Evolutionary conservation across 1,140 invertebrate genomes (phyloP).

Genomic region (Aporrectodea caliginosa): DNA sequence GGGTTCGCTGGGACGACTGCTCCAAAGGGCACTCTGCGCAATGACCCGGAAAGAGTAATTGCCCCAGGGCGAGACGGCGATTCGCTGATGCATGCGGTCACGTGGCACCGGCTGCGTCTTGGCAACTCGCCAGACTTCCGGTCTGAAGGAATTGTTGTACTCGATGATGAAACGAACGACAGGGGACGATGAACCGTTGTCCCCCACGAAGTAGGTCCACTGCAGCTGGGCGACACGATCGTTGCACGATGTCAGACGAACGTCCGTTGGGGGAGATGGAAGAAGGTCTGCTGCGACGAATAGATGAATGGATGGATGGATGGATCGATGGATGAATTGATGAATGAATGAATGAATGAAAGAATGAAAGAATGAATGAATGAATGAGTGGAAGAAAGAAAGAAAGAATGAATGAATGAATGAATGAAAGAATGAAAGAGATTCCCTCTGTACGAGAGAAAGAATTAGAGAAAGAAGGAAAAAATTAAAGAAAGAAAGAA

Average conservation of each 20-base stretch:
- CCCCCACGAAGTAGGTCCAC: conserved; percentile 86
- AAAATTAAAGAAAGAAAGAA: too few relatives aligned
- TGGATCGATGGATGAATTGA: too few relatives aligned
- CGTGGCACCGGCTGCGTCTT: conserved; percentile 32
- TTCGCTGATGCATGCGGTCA: background rate
- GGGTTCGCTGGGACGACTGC: conserved; percentile 76
- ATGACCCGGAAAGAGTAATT: conserved; percentile 94
- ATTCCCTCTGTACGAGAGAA: too few relatives aligned
- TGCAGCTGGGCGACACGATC: conserved; percentile 62
- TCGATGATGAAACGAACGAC: conserved; percentile 88
- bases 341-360: too few relatives aligned
- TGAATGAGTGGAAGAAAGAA: too few relatives aligned
- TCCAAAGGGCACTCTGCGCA: conserved; percentile 87
- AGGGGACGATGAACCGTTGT: conserved; percentile 89
- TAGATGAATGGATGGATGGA: too few relatives aligned
- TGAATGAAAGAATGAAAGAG: too few relatives aligned
- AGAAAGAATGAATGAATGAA: too few relatives aligned
- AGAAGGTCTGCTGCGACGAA: too few relatives aligned
- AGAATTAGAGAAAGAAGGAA: too few relatives aligned
- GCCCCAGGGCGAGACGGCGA: conserved; percentile 76
- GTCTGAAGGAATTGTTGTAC: conserved; percentile 89
- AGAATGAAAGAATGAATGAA: too few relatives aligned
- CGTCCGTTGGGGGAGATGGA: conserved; percentile 6
- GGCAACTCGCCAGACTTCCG: conserved; percentile 78
- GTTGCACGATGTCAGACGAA: conserved; percentile 1